Evolutionary conservation across 2,888 invertebrate genomes (phyloP), one percentile per base, ranked within the genome.

Genomic region (Orthonychiurus folsomi): DNA sequence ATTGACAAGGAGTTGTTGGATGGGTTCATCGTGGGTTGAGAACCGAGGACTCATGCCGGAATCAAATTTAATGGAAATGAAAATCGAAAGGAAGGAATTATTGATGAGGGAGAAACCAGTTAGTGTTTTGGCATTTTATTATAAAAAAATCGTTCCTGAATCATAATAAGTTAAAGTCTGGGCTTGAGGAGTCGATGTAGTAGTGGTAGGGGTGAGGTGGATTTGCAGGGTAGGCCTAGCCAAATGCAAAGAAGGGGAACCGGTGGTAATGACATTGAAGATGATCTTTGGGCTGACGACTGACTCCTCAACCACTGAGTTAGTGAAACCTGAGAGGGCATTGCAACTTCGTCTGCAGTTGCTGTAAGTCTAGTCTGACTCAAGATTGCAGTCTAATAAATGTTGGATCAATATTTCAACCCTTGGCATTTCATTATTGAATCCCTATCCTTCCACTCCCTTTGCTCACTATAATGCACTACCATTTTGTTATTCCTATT

Each of bases 11-110:
- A n/a, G n/a, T n/a, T n/a, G n/a, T n/a, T n/a, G n/a, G n/a, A n/a
- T n/a, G n/a, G n/a, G n/a, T n/a, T n/a, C n/a, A n/a, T n/a, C 37
- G 15, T 37, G 37, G 15, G 37, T 37, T 37, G 37, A 37, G 37
- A 37, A 15, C 15, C 5, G 37, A n/a, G n/a, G n/a, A n/a, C 37
- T 15, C 5, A 37, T 37, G 15, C 37, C 37, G 37, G 37, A 37
- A 37, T 37, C 37, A 37, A 37, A 37, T 37, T 37, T 37, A 37
- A 37, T 37, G 37, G 37, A 37, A 37, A 37, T 37, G 37, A 37
- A 37, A 37, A 37, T 37, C 37, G 37, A 37, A 37, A 37, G 37
- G 37, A 37, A 15, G 37, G 37, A 37, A 37, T 37, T 37, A 37
- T 37, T 37, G 37, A 37, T 37, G 37, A 37, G 37, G 37, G 37